Evolutionary conservation across 2,113 vertebrate species (phyloP), one percentile per base, ranked within the genome.

Genomic region (Hippocampus barbouri): DNA sequence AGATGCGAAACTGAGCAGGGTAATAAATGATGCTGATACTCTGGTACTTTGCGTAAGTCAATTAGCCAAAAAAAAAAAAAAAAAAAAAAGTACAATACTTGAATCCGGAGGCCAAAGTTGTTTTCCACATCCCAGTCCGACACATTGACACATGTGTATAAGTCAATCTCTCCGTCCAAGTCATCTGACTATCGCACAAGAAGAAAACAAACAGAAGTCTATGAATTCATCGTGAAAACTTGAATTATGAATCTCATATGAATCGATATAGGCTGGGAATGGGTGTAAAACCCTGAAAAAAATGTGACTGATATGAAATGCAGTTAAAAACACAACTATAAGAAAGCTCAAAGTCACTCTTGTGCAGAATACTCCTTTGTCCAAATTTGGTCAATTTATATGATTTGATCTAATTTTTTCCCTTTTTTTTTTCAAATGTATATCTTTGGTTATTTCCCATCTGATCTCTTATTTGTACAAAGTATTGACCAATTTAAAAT

Each of bases 21-120:
- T 38, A 38, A 2, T 12, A 43, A 5, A 7, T 64, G 23, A 15
- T 51, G 38, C 61, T 45, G 69, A 51, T 67, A 63, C 23, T 15
- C 56, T 63, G 23, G 0, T 40, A 4, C 41, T 57, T 30, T 66
- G 57, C 45, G 51, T 12, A 70, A 66, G 25, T 70, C 12, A 69
- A 51, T 25, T 45, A 62, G 11, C 30, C 68, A 70, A 76, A 54
- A 7, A 20, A 51, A 7, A n/a, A n/a, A n/a, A n/a, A 66, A 70
- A 76, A 54, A 7, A 20, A 81, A 2, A 41, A 41, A 72, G 68
- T 49, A 71, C 79, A 72, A 72, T 87, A 99, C 97, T 0, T 97
- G 94, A 80, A 99, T 94, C 84, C 97, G 96, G 82, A 99, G 94
- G 73, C 97, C 96, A 2, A 96, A 97, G 91, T 97, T 95, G 71